phyloP scores from a whole-genome alignment of 2,888 invertebrate species.

The Pachydiplax longipennis region DNA sequence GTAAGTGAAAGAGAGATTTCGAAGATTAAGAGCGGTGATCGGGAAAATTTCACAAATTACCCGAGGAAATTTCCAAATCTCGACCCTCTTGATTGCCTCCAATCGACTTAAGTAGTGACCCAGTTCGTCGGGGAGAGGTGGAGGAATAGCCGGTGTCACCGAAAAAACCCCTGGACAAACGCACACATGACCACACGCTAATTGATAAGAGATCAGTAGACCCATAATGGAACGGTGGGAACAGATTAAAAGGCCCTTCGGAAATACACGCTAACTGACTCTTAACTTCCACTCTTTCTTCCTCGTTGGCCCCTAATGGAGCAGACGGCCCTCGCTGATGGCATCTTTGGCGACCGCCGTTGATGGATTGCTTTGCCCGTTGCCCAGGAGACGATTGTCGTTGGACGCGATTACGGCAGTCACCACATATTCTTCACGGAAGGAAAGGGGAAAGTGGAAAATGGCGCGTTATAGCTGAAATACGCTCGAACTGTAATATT shows the following conservation, averaged over 20 bases:
- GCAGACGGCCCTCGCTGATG: not conserved
- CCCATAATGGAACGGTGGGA: not conserved
- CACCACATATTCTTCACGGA: not conserved
- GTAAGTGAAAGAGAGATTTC: too few relatives aligned
- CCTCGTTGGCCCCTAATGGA: not conserved
- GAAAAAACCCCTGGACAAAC: not conserved
- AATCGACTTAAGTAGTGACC: too few relatives aligned
- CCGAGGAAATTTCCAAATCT: too few relatives aligned
- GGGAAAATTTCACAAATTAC: too few relatives aligned
- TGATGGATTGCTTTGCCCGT: not conserved
- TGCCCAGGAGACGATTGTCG: constrained; percentile 15
- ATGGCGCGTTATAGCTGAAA: not conserved
- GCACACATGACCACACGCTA: constrained; percentile 6
- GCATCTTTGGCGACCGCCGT: not conserved
- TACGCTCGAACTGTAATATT: not conserved
- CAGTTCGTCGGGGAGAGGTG: not conserved
- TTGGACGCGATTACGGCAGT: not conserved
- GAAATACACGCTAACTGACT: constrained; percentile 11
- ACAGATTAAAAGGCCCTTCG: not conserved
- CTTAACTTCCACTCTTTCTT: not conserved
- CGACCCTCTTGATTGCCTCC: too few relatives aligned
- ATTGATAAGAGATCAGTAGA: constrained; percentile 5
- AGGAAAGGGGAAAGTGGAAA: not conserved
- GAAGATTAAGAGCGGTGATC: too few relatives aligned
- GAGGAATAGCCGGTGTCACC: not conserved